Evolutionary conservation across 2,797 vertebrate genomes (phyloP), one percentile per base, ranked within the genome.

Genomic region (Bovichtus diacanthus): DNA sequence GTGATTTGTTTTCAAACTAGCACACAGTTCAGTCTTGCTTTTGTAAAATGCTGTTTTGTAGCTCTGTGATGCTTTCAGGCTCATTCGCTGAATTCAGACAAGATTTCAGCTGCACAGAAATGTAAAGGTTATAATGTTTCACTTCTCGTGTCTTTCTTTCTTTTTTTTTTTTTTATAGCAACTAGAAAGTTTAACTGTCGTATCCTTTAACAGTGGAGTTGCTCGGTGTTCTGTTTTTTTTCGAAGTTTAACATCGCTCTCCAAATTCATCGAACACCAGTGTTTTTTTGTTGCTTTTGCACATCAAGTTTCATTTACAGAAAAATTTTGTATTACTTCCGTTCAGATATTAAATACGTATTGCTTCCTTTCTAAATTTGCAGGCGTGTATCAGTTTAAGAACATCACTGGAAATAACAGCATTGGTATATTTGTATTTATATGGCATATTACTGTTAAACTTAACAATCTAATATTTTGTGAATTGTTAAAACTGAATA

Each of bases 391-490:
- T 47, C 23, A 6, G 6, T 74, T 68, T 43, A 16, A 0, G 2
- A 71, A 38, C 3, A 46, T 38, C 65, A 64, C 18, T 31, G 49
- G 41, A 51, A 65, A 51, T n/a, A 44, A 67, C 27, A 39, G 11
- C 43, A 31, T 39, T 44, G 43, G 56, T 69, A 39, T 38, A 31
- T 71, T 76, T 46, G 38, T 70, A 72, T 29, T 71, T 47, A 78
- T 50, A 61, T 21, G 73, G 69, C 82, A 76, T 76, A 76, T 85
- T 70, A 88, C 88, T 86, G 88, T 90, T 75, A 70, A 65, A 80
- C 39, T 36, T 2, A 39, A 74, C 44, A 12, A 68, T 79, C 62
- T 2, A 4, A 43, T 18, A 8, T 74, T 78, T 56, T 80, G 34
- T 85, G 51, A 69, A 25, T 49, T 31, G 47, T 64, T 55, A 11